Evolutionary conservation across 2,888 invertebrate species (phyloP), one percentile per base, ranked within the genome.

Genomic region (Apantesis nais): DNA sequence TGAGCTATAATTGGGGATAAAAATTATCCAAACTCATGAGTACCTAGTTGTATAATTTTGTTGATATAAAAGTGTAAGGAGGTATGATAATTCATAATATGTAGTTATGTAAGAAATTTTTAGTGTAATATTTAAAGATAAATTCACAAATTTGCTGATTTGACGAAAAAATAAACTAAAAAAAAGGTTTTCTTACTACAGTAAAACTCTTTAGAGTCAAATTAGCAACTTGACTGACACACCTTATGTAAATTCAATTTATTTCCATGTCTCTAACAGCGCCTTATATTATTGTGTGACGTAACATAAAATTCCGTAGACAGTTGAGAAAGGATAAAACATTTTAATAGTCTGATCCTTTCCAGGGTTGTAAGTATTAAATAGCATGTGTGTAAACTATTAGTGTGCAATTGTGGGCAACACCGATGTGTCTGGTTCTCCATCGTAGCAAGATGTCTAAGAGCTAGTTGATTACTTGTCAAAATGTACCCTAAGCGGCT

Each of bases 271-370:
- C 63, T 78, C 74, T 75, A 66, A 69, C 67, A 74, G 75, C 66
- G 73, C 72, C 71, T 70, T 72, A 52, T 70, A 66, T 58, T 77
- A 74, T 67, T 78, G 64, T 73, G 71, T 77, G 76, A 71, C 66
- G 55, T 81, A 1, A 52, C 71, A 76, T 74, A 66, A 71, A 79
- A 72, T 68, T 79, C 71, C 76, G 73, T 79, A 82, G 80, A 70
- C 82, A 70, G 80, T 77, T 58, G 73, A 72, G 78, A 75, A 76
- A 75, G 75, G 78, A 84, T 83, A 84, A 83, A 76, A 79, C 85
- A 79, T 84, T 82, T 34, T 80, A 83, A 88, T 89, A 89, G 89
- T 90, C 89, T 89, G 90, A 89, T n/a, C n/a, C 83, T 84, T 88
- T 85, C 85, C 90, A 90, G 90, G 90, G 90, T 90, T 90, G 85